Evolutionary conservation across 2,888 invertebrate genomes (phyloP), one percentile per base, ranked within the genome.

Genomic region (Morpho deidamia): DNA sequence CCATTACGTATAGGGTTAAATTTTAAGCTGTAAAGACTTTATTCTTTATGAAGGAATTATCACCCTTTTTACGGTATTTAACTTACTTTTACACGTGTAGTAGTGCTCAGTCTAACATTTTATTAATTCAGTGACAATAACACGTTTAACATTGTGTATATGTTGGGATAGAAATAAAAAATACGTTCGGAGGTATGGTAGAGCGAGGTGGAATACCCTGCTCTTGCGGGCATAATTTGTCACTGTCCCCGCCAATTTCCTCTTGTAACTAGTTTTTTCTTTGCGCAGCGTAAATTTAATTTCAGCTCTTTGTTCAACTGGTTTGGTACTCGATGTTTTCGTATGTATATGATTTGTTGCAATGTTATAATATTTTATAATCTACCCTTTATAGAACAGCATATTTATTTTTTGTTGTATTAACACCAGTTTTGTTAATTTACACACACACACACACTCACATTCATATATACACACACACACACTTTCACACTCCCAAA

Each of bases 251-350:
- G 76, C 81, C 85, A 88, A 87, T 88, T 88, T 88, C 81, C 83
- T 76, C 81, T 79, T 79, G 85, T 84, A 87, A 87, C 84, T 86
- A 87, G 86, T 85, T 88, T 86, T 88, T 86, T 88, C 83, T 83
- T 84, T 82, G 77, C 81, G 72, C 76, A 79, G 81, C 83, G 83
- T 84, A 86, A 87, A 87, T 88, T 87, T 83, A 87, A 87, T 87
- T 88, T 86, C 72, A 83, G 76, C 70, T 81, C 78, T 83, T 81
- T 82, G 83, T 82, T 78, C 74, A 78, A 82, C 71, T 69, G 71
- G 74, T 78, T 79, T 74, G 72, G 54, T 47, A 49, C 44, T 48
- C 12, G 11, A 12, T 44, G 47, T 48, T 46, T 46, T 46, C 23
- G 10, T 49, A 11, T 49, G 34, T 14, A 41, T 34, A 39, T 8